Evolutionary conservation across 2,888 invertebrate species (phyloP).

Genomic region (Thymelicus lineola): DNA sequence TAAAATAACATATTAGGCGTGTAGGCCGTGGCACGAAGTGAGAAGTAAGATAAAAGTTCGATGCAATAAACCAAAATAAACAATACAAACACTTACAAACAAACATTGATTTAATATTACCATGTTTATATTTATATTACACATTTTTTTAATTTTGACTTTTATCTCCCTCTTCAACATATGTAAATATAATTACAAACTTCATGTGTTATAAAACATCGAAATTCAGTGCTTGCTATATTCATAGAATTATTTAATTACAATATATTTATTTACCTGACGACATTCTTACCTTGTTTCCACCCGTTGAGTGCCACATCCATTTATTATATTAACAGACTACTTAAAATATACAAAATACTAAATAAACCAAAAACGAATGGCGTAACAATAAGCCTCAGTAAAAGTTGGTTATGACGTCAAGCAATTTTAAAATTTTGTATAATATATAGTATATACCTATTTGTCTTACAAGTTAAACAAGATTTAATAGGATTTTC

Average conservation of each 20-base stretch:
- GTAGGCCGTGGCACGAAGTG: conserved; percentile 32
- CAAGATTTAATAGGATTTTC: no score
- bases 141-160: conserved; percentile 48
- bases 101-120: conserved; percentile 49
- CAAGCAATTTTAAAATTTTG: no score
- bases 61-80: conserved; percentile 45
- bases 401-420: no score
- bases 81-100: conserved; percentile 11
- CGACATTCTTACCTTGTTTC: conserved; percentile 19
- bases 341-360: no score
- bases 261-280: conserved; percentile 32
- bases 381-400: no score
- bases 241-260: conserved; percentile 61
- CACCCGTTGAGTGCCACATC: conserved; percentile 26
- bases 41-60: conserved; percentile 48
- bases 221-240: conserved; percentile 81
- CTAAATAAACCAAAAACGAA: no score
- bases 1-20: conserved; percentile 23
- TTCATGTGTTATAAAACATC: conserved; percentile 79
- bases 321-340: not conserved
- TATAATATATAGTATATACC: no score
- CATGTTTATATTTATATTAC: conserved; percentile 48
- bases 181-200: conserved; percentile 77
- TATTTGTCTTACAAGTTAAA: no score
- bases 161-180: conserved; percentile 57